phyloP scores from a whole-genome alignment of 2,113 vertebrate genomes.

The Lasiurus cinereus region DNA sequence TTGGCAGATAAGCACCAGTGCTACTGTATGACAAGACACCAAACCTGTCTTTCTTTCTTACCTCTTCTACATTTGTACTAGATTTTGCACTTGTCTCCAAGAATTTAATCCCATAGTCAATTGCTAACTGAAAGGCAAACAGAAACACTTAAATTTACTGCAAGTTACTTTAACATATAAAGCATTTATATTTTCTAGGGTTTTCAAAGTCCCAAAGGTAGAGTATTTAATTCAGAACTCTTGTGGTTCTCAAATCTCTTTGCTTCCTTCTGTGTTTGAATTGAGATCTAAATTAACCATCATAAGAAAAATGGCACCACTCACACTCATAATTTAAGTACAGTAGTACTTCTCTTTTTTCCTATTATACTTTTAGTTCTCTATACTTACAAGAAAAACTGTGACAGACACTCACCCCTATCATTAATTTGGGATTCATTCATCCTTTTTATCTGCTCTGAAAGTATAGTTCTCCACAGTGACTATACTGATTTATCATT shows the following conservation, averaged over 20 bases:
- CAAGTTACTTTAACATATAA: neutral
- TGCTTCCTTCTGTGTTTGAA: constrained; percentile 44
- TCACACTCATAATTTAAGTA: constrained; percentile 39
- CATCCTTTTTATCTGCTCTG: neutral
- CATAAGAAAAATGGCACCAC: neutral
- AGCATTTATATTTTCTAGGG: neutral
- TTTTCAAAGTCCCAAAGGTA: constrained; percentile 37
- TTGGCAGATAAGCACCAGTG: neutral
- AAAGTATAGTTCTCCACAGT: constrained; percentile 26
- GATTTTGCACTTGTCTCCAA: constrained; percentile 99
- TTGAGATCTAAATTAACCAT: constrained; percentile 36
- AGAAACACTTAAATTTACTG: constrained; percentile 68
- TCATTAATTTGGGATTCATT: neutral
- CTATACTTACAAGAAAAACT: constrained; percentile 31
- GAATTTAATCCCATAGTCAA: constrained; percentile 99
- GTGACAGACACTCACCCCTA: neutral
- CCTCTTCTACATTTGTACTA: constrained; percentile 98
- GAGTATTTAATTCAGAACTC: neutral
- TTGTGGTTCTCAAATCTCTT: constrained; percentile 10
- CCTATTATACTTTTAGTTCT: constrained; percentile 12
- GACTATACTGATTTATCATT: neutral
- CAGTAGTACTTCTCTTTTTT: constrained; percentile 26
- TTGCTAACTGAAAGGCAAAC: constrained; percentile 93
- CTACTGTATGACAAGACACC: neutral
- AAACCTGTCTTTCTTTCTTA: constrained; percentile 86